Conservation (phyloP, 2,797 vertebrate species). For the Remorina albescens region DNA sequence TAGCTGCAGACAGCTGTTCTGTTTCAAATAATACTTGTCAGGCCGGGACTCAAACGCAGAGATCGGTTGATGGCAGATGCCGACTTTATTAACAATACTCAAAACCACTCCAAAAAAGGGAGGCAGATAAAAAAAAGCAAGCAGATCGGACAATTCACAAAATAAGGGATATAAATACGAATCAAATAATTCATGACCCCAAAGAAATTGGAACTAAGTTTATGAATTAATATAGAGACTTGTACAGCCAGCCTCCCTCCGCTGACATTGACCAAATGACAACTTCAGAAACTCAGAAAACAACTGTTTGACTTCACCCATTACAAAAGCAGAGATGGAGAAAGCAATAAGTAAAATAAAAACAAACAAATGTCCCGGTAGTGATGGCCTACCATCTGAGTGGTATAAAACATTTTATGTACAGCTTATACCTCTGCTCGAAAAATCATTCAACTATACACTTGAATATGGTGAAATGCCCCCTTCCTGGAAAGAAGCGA, state of each 20-base stretch:
- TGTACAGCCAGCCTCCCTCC: neutral
- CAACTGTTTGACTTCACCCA: neutral
- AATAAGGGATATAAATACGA: no score
- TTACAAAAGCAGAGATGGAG: slow-evolving; percentile 21
- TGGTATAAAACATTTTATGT: slow-evolving; percentile 25
- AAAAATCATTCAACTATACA: neutral
- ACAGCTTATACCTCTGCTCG: slow-evolving; percentile 12
- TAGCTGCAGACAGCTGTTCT: no score
- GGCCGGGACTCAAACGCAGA: no score
- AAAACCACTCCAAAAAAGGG: no score
- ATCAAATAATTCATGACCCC: neutral
- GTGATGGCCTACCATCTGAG: slow-evolving; percentile 11
- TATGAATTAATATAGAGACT: neutral
- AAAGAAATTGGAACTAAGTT: slow-evolving; percentile 1
- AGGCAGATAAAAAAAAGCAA: slow-evolving; percentile 9
- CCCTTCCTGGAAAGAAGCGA: slow-evolving; percentile 20
- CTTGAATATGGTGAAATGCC: slow-evolving; percentile 4
- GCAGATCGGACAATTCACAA: neutral
- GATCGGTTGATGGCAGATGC: no score
- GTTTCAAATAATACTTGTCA: no score
- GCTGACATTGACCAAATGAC: neutral
- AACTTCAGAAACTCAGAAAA: neutral
- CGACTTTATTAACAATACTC: no score
- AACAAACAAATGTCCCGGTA: slow-evolving; percentile 5
- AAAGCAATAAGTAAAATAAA: slow-evolving; percentile 28